Evolutionary conservation across 2,797 vertebrate species (phyloP).

Genomic region (Silurus aristotelis): DNA sequence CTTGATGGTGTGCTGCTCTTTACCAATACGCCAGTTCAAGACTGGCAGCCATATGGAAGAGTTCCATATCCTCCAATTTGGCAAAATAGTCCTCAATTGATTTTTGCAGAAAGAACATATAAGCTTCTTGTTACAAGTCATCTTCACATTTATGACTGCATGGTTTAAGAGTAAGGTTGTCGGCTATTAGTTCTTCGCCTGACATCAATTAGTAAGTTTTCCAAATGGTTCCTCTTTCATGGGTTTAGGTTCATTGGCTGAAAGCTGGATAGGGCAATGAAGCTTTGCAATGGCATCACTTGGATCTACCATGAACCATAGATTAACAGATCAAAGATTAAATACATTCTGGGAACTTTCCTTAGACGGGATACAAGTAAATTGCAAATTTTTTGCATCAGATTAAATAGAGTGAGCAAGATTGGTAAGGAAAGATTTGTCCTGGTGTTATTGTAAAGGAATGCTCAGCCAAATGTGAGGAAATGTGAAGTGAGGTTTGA

Average conservation of each 20-base stretch:
- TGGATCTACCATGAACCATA: background rate
- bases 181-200: background rate
- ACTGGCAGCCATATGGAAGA: background rate
- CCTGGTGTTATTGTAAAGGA: slow-evolving; percentile 18
- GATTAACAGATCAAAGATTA: background rate
- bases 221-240: background rate
- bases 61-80: slow-evolving; percentile 22
- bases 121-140: background rate
- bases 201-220: background rate
- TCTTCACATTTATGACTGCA: background rate
- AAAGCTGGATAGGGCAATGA: background rate
- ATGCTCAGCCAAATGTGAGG: background rate
- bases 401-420: background rate
- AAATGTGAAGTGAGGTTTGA: slow-evolving; percentile 9
- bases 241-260: background rate
- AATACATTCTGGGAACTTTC: background rate
- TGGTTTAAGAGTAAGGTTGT: background rate
- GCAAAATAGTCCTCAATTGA: background rate
- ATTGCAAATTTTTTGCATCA: background rate
- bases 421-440: background rate
- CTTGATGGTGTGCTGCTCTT: slow-evolving; percentile 10
- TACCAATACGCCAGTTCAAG: background rate
- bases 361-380: background rate
- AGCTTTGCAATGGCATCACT: background rate
- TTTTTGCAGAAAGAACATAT: slow-evolving; percentile 19